Evolutionary conservation across 1,140 invertebrate genomes (phyloP), one percentile per base, ranked within the genome.

Genomic region (Meteorus sp.): DNA sequence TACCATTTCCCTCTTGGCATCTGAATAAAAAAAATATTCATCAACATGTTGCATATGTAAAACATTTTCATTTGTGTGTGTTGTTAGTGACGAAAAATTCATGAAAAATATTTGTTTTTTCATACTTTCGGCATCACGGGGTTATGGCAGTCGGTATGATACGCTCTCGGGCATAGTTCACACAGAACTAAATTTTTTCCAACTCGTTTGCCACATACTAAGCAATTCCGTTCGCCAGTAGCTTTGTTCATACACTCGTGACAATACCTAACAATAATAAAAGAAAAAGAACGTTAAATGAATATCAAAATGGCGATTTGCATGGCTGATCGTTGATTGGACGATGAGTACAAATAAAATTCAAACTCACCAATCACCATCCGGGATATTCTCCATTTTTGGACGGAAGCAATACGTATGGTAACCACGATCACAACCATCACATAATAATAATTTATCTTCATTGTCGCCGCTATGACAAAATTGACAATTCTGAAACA

Each of bases 331-430:
- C n/a, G n/a, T n/a, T n/a, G n/a, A n/a, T n/a, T n/a, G n/a, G n/a
- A n/a, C n/a, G n/a, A n/a, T n/a, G n/a, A n/a, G n/a, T n/a, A n/a
- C n/a, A n/a, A n/a, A n/a, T n/a, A n/a, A n/a, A n/a, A n/a, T n/a
- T n/a, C n/a, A n/a, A n/a, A 77, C 85, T 84, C 73, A 98, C 95
- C 95, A 98, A 76, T 98, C 95, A 59, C 96, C 96, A 70, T 97
- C 94, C 33, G 95, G 95, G 81, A 92, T 97, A 69, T 89, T 91
- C 56, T 95, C 93, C 91, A 98, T 94, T 80, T 93, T 90, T 64
- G 95, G 95, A 82, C 94, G 95, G 83, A 98, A 98, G 83, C 95
- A 98, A 75, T 98, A 98, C 41, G 94, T 98, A 83, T 98, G 96
- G 78, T 97, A 98, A 45, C 95, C 96, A 78, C 94, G 93, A 82